These are phyloP conservation scores for Megalurothrips usitatus DNA, from an alignment of 2,888 invertebrate genomes.

Conservation along the genomic window DNA sequence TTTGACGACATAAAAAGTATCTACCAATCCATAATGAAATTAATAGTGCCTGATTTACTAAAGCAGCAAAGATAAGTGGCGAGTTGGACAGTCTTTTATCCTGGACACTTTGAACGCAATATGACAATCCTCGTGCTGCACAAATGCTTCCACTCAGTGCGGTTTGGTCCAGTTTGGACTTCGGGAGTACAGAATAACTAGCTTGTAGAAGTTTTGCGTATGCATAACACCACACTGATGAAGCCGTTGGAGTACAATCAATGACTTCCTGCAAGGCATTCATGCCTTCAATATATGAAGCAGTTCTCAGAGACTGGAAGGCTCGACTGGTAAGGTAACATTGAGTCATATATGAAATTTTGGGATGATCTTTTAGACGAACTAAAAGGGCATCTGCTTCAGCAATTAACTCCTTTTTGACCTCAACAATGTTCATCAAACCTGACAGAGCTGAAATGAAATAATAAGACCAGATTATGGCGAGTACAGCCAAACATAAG, in stretches of 20 bases:
- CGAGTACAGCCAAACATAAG: neutral
- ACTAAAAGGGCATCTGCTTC: neutral
- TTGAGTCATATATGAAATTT: neutral
- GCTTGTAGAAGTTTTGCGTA: neutral
- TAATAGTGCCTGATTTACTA: neutral
- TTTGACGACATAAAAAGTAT: neutral
- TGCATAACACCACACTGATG: neutral
- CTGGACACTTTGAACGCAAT: neutral
- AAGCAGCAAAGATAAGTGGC: neutral
- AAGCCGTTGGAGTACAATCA: neutral
- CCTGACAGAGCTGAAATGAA: neutral
- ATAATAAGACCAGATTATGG: neutral
- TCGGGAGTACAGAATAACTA: neutral
- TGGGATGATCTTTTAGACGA: neutral
- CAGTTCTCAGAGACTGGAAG: neutral
- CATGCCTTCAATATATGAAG: neutral
- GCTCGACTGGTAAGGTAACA: neutral
- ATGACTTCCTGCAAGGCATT: neutral
- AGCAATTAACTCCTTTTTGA: neutral
- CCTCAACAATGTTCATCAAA: neutral
- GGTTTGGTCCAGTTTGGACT: neutral
- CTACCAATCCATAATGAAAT: neutral
- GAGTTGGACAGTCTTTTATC: neutral
- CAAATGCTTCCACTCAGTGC: neutral
- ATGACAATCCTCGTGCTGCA: neutral